Conservation (phyloP, 2,113 vertebrate genomes). For the Microtus pennsylvanicus region DNA sequence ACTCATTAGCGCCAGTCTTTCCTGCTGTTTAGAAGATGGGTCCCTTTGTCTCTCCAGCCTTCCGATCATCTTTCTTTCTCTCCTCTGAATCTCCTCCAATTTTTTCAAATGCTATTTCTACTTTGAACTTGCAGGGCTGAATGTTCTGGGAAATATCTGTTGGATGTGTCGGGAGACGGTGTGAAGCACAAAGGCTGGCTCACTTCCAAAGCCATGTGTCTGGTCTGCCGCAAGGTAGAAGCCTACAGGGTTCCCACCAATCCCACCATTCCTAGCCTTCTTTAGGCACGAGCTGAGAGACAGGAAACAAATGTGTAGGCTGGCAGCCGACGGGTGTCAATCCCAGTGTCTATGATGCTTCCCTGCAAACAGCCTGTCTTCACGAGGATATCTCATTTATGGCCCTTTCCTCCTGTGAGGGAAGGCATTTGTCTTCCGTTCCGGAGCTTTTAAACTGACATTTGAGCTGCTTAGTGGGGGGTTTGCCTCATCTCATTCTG, state of each 20-base stretch:
- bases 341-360: no score
- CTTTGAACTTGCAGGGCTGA: conserved; percentile 51
- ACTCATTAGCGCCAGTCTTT: background rate
- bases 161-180: background rate
- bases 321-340: background rate
- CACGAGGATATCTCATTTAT: background rate
- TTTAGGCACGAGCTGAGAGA: background rate
- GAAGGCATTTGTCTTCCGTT: background rate
- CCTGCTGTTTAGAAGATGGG: background rate
- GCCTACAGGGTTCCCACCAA: background rate
- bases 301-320: background rate
- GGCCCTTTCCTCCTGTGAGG: background rate
- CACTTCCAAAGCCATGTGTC: background rate
- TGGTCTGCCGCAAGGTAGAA: background rate
- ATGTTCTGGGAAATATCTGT: conserved; percentile 38
- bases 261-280: background rate
- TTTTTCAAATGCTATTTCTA: conserved; percentile 16
- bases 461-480: background rate
- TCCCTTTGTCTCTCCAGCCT: conserved; percentile 8
- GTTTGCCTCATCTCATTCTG: background rate
- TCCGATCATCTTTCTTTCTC: conserved; percentile 24
- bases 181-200: background rate
- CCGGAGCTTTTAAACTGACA: background rate
- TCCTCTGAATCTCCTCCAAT: conserved; percentile 53
- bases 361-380: background rate